Conservation (phyloP, 2,888 invertebrate species). For the Tricholauxania praeusta region DNA sequence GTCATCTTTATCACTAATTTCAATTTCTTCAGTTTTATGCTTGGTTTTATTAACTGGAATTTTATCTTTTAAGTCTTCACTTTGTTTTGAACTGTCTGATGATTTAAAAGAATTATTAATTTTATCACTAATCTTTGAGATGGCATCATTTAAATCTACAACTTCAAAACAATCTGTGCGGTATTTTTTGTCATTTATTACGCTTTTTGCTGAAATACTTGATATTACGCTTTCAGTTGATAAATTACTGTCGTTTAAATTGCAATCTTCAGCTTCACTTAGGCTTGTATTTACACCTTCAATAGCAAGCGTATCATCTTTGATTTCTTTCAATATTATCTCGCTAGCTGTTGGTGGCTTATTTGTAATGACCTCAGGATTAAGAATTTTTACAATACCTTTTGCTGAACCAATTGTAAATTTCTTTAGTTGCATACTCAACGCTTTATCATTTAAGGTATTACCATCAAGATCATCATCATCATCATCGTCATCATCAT, state of each 20-base stretch:
- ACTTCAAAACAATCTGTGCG: constrained; percentile 23
- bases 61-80: neutral
- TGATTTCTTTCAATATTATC: constrained; percentile 58
- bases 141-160: constrained; percentile 4
- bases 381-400: constrained; percentile 64
- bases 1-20: no score
- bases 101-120: neutral
- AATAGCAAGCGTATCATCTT: constrained; percentile 53
- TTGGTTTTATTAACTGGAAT: no score
- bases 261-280: neutral
- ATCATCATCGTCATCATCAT: constrained; percentile 38
- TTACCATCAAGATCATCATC: constrained; percentile 49
- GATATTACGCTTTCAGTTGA: neutral
- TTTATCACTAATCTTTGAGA: constrained; percentile 8
- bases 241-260: constrained; percentile 6
- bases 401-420: constrained; percentile 61
- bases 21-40: no score
- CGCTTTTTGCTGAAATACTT: neutral
- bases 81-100: neutral
- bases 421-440: constrained; percentile 45
- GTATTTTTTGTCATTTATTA: neutral
- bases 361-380: constrained; percentile 63
- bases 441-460: constrained; percentile 43
- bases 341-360: constrained; percentile 56
- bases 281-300: constrained; percentile 42